Conservation (phyloP, 2,888 invertebrate genomes). For the Parnassius orleans region DNA sequence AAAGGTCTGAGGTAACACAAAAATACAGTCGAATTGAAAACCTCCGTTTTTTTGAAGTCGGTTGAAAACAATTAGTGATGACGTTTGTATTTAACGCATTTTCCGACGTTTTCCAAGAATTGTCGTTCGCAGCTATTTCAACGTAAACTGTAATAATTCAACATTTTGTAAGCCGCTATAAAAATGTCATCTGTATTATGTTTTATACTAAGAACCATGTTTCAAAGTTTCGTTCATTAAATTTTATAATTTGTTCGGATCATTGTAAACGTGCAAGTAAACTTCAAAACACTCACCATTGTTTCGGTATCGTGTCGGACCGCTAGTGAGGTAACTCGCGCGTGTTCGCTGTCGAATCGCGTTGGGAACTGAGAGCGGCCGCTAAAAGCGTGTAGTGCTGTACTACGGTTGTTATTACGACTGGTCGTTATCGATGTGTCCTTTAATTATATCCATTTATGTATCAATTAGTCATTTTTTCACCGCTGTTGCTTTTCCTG, state of each 20-base stretch:
- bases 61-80: too few species aligned
- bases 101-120: slow-evolving; percentile 15
- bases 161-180: slow-evolving; percentile 16
- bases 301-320: slow-evolving; percentile 7
- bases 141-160: slow-evolving; percentile 11
- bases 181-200: slow-evolving; percentile 15
- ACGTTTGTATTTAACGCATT: slow-evolving; percentile 3
- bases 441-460: slow-evolving; percentile 4
- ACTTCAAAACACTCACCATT: slow-evolving; percentile 35
- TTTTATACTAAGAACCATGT: slow-evolving; percentile 1
- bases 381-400: slow-evolving; percentile 34
- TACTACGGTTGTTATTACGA: slow-evolving; percentile 14
- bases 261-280: too few species aligned
- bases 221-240: too few species aligned
- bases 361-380: slow-evolving; percentile 32
- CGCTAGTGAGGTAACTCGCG: slow-evolving; percentile 16
- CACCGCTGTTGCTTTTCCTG: neutral
- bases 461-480: neutral
- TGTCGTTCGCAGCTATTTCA: slow-evolving; percentile 13
- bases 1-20: too few species aligned
- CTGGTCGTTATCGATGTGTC: slow-evolving; percentile 26
- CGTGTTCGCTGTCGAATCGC: slow-evolving; percentile 27
- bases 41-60: too few species aligned
- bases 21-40: too few species aligned
- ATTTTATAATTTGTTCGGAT: too few species aligned